Conservation (phyloP, 1,140 invertebrate species). For the Vanessa atalanta region DNA sequence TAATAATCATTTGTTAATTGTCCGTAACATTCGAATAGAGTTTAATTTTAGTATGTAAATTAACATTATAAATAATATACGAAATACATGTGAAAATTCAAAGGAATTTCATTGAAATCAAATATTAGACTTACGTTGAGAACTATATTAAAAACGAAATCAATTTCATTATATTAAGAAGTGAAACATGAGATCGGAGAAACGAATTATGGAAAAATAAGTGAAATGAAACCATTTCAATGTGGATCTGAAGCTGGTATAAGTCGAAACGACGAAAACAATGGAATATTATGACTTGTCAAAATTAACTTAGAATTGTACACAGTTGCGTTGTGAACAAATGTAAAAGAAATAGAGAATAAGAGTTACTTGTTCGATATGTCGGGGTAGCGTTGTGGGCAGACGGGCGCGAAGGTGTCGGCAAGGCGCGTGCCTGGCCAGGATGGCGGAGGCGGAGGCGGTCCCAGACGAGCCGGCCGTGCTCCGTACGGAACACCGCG, state of each 20-base stretch:
- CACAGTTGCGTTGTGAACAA: too few relatives aligned
- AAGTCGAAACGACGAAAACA: not conserved
- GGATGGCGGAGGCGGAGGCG: slow-evolving; percentile 84
- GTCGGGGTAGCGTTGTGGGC: slow-evolving; percentile 88
- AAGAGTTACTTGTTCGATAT: slow-evolving; percentile 82
- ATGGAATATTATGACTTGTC: not conserved
- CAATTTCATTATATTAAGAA: too few relatives aligned
- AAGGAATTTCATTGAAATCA: too few relatives aligned
- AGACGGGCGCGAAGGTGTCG: slow-evolving; percentile 87
- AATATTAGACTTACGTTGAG: too few relatives aligned
- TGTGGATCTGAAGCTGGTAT: too few relatives aligned
- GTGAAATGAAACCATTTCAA: too few relatives aligned
- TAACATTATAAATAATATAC: too few relatives aligned
- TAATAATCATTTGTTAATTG: not conserved
- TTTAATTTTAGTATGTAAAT: not conserved
- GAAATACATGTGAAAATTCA: too few relatives aligned
- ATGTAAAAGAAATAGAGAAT: not conserved
- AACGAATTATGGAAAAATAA: too few relatives aligned
- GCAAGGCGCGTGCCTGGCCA: slow-evolving; percentile 89
- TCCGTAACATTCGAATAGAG: not conserved
- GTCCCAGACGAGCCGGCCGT: slow-evolving; percentile 87
- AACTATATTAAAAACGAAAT: too few relatives aligned
- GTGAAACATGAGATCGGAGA: too few relatives aligned
- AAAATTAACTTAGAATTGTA: not conserved
- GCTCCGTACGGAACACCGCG: slow-evolving; percentile 92